A percentile compares a stretch with the other conserved stretches of the same genome.
Conservation (phyloP, 2,113 vertebrate species). For the Ammospiza caudacuta region DNA sequence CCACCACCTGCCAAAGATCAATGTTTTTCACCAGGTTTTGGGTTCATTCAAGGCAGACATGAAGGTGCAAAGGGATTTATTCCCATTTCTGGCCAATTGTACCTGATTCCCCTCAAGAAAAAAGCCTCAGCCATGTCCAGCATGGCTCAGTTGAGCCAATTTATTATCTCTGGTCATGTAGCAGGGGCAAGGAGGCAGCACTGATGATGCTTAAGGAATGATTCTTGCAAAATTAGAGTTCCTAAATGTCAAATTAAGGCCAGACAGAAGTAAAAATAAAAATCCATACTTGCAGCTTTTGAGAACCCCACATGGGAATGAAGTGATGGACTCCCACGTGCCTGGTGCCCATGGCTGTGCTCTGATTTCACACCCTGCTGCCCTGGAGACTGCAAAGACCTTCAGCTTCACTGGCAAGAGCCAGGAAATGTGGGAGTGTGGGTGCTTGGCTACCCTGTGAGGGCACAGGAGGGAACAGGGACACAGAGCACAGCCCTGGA, state of each 20-base stretch:
- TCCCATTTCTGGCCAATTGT: neutral
- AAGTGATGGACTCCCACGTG: neutral
- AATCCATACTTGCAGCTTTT: neutral
- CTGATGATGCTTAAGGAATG: neutral
- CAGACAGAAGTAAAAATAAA: neutral
- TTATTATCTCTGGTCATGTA: neutral
- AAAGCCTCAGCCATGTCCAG: neutral
- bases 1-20: neutral
- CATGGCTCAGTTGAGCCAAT: neutral
- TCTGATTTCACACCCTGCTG: neutral
- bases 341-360: fast-evolving
- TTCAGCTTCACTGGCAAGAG: neutral
- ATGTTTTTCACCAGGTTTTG: neutral
- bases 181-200: neutral
- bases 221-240: neutral
- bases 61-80: neutral
- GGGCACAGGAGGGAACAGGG: neutral
- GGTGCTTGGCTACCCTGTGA: neutral
- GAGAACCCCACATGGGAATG: neutral
- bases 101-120: neutral
- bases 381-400: neutral
- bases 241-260: neutral
- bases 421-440: neutral
- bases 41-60: neutral
- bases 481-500: neutral